Base-by-base conservation (phyloP, 2,888 invertebrate genomes). In the Tinea pellionella region DNA sequence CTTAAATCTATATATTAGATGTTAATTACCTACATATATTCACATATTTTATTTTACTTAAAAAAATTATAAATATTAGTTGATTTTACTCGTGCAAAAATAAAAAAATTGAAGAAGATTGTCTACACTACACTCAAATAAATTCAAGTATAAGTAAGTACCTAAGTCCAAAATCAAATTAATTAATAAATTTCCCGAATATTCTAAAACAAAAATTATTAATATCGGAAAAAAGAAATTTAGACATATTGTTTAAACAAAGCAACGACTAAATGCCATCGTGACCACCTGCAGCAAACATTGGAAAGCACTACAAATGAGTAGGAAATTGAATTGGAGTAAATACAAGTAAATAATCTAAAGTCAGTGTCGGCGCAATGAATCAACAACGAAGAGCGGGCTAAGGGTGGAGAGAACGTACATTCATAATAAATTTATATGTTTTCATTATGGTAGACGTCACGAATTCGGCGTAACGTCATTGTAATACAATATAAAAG, bases 251-350 rank as follows among this genome's bases (percentile, higher is more conserved):
- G 37, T 9, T 37, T 2, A 37, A 37, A 37, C 3, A 9, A 47
- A 47, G 13, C 47, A 7, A 47, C 16, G 8, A 15, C 47, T n/a
- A 47, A 47, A 47, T 47, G 15, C 15, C 47, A 47, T 16, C 47
- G 16, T 47, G 47, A 47, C 47, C 47, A 47, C 15, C 47, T 67
- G 30, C 59, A 59, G 60, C 62, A 30, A 43, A 43, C 55, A 42
- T 56, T 59, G 67, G 64, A 47, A 69, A 69, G 65, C 64, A 62
- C 62, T 60, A 56, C 64, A 61, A 65, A 63, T 64, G 64, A 64
- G 63, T 63, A 65, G 66, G 66, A 68, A 68, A 69, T 69, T 66
- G 65, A 69, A 66, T 65, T 59, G 24, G 19, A 42, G 13, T 29
- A 43, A 41, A 18, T 47, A 29, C 51, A 47, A 42, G 60, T 51